Conservation (phyloP, 2,888 invertebrate genomes). For the Antitype chi region DNA sequence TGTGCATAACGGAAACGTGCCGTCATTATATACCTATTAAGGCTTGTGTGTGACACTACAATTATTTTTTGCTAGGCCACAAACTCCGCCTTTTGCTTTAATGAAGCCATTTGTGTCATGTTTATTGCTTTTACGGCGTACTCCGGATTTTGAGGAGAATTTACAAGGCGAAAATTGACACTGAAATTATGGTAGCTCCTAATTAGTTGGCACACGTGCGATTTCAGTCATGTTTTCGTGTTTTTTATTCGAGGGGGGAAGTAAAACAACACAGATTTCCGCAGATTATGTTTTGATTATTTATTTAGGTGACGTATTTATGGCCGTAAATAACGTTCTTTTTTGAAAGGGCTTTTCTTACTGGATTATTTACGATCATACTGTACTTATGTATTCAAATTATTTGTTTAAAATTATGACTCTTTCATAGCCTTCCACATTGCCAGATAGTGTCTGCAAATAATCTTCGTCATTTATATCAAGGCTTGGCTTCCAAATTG, state of each 20-base stretch:
- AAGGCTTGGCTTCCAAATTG: conserved; percentile 44
- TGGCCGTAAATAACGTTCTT: conserved; percentile 31
- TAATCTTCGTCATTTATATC: conserved; percentile 35
- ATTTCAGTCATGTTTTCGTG: conserved; percentile 62
- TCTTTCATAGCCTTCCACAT: conserved; percentile 19
- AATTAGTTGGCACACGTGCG: conserved; percentile 82
- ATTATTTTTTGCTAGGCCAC: conserved; percentile 85
- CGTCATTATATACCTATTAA: conserved; percentile 89
- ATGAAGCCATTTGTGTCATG: conserved; percentile 90
- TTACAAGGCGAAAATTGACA: conserved; percentile 89
- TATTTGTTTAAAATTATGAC: neutral
- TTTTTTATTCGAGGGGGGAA: conserved; percentile 43
- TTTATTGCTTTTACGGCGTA: conserved; percentile 89
- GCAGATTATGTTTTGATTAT: conserved; percentile 50
- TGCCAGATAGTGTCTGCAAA: conserved; percentile 28
- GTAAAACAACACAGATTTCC: conserved; percentile 56
- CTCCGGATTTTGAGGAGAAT: conserved; percentile 87
- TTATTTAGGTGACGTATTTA: conserved; percentile 44
- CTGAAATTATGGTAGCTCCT: conserved; percentile 80
- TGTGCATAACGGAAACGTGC: conserved; percentile 85
- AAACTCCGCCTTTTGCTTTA: conserved; percentile 85
- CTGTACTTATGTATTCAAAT: neutral
- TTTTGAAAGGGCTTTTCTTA: conserved; percentile 8
- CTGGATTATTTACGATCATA: neutral
- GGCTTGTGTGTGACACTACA: conserved; percentile 79